Evolutionary conservation across 2,113 vertebrate genomes (phyloP).

Genomic region (Chionodraco myersi): DNA sequence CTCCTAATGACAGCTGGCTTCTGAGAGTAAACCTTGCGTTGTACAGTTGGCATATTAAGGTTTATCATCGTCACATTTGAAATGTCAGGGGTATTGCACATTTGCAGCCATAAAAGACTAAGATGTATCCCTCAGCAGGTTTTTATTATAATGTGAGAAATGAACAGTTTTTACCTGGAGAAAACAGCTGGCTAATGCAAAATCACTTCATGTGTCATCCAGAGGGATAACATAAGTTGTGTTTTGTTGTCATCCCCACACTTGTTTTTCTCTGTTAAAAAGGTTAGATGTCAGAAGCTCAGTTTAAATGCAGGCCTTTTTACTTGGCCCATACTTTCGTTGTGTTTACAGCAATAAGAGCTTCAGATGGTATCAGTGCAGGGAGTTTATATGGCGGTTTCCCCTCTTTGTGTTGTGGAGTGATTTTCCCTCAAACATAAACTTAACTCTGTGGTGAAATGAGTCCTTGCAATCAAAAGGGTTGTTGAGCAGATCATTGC

Average conservation of each 20-base stretch:
- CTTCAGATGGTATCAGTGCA: neutral
- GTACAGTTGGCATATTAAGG: neutral
- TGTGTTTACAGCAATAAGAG: neutral
- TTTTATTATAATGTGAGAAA: slow-evolving; percentile 3
- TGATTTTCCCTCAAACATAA: neutral
- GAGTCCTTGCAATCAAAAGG: neutral
- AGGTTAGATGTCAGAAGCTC: neutral
- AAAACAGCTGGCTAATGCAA: slow-evolving; percentile 1
- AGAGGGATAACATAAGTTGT: neutral
- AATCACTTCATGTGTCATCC: neutral
- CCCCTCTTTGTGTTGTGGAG: slow-evolving; percentile 6
- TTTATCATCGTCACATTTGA: slow-evolving; percentile 12
- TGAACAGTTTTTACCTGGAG: slow-evolving; percentile 17
- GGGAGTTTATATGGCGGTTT: neutral
- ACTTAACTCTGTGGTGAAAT: slow-evolving; percentile 15
- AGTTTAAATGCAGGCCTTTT: neutral
- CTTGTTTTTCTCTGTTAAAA: neutral
- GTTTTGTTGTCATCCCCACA: neutral
- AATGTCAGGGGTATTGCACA: slow-evolving; percentile 10
- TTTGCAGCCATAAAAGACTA: neutral
- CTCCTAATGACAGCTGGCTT: slow-evolving; percentile 11
- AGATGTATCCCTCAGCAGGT: neutral
- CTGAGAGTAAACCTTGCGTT: neutral
- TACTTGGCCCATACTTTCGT: neutral
- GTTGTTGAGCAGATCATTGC: neutral